A percentile compares a stretch with the other conserved stretches of the same genome.
These are phyloP conservation scores for Aulostomus chinensis DNA, from an alignment of 2,797 vertebrate species.

Conservation along the genomic window DNA sequence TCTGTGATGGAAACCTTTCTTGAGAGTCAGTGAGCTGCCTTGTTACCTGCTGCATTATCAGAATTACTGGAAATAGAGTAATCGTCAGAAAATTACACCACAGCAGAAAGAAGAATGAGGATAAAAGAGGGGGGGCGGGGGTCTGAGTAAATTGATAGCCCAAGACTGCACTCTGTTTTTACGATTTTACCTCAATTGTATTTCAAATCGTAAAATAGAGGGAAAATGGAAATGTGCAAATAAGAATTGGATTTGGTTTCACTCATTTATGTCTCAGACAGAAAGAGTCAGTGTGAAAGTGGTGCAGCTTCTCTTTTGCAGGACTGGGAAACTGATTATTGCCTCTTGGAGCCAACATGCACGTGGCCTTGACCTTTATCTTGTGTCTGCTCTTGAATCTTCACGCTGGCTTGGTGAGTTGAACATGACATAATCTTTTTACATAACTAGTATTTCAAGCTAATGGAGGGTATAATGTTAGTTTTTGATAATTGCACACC, in stretches of 20 bases:
- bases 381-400: conserved; percentile 53
- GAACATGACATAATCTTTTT: not conserved
- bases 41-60: conserved; percentile 40
- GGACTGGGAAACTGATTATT: not conserved
- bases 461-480: too few species aligned
- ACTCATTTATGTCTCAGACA: not conserved
- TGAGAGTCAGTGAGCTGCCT: conserved; percentile 38
- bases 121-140: too few species aligned
- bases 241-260: not conserved
- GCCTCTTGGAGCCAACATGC: conserved; percentile 37
- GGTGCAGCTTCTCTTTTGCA: not conserved
- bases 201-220: too few species aligned
- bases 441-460: too few species aligned
- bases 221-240: conserved; percentile 1
- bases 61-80: conserved; percentile 31
- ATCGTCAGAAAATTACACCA: conserved; percentile 29
- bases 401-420: conserved; percentile 60
- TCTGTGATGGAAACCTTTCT: conserved; percentile 40
- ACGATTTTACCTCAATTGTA: not conserved
- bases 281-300: not conserved
- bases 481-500: too few species aligned
- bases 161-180: not conserved
- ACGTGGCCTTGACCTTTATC: conserved; percentile 36
- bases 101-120: not conserved
- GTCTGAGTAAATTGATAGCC: too few species aligned